Evolutionary conservation across 2,888 invertebrate species (phyloP), one percentile per base, ranked within the genome.

Genomic region (Elmis aenea): DNA sequence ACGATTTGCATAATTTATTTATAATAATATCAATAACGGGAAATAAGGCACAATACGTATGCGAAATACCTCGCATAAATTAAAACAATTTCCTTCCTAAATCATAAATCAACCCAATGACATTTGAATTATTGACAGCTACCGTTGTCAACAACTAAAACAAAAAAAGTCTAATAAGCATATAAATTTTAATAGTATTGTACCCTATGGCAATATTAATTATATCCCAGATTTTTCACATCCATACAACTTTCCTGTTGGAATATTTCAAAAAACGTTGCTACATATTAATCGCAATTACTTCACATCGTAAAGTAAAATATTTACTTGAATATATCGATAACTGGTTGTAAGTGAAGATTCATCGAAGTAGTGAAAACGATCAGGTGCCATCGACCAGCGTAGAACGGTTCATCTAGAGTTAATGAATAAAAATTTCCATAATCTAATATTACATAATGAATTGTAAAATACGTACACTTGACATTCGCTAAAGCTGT

Each of bases 81-180:
- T n/a, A n/a, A n/a, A n/a, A n/a, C n/a, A n/a, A n/a, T 15, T 32
- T 32, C 22, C 32, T 32, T 32, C 32, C 32, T 32, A 32, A 21
- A 9, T 16, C 16, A 32, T 32, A 32, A 32, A 32, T 32, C 32
- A 32, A 23, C 13, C 12, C 5, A 23, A n/a, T 23, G 16, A 10
- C 16, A 25, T 32, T 32, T 32, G 16, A 13, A 30, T 13, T 22
- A 22, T 11, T 20, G 22, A 30, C 30, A 30, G 30, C 30, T 10
- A 18, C 8, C 18, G 8, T 6, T 8, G 18, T 6, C 18, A 18
- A 18, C 8, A 18, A 5, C 18, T 6, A 8, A 18, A 18, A 18
- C 5, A 6, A 18, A 18, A 18, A 18, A 18, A 18, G 18, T 18
- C 8, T 18, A 18, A 5, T 6, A n/a, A n/a, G n/a, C n/a, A n/a